Evolutionary conservation across 2,888 invertebrate genomes (phyloP), one percentile per base, ranked within the genome.

Genomic region (Timandra comae): DNA sequence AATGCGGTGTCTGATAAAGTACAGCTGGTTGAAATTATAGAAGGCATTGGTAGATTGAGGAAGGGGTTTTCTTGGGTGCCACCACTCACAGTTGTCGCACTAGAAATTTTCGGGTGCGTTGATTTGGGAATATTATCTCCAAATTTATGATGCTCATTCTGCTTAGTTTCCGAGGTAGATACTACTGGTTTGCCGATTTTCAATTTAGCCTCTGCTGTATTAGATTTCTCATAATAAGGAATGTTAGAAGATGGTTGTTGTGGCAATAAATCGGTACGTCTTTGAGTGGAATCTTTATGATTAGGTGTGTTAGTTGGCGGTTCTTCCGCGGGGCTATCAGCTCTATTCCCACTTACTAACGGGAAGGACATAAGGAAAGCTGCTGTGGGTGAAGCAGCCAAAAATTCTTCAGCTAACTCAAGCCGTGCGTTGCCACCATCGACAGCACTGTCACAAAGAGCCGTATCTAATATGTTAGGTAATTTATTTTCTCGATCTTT

Each of bases 351-450:
- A 53, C 85, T 91, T 0, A 93, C 93, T 28, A 93, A 68, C 0
- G 93, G 93, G 56, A 93, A 93, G 1, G 92, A 91, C 78, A 91
- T 87, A 7, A 93, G 75, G 61, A 93, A 93, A 1, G 93, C 93
- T 7, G 93, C 93, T 2, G 93, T 93, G 3, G 93, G 93, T 1
- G 93, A 93, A 30, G 86, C 82, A 32, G 86, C 86, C 45, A 85
- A 52, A 53, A 85, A 79, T 40, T 85, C 85, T 59, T 85, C 85
- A 2, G 85, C 89, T 46, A 89, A 69, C 59, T 89, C 89, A 46
- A 89, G 77, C 13, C 88, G 77, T 28, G 87, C 88, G 49, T 88
- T 87, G 9, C 88, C 88, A 26, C 82, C 87, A 44, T 85, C 82
- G 1, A 77, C 80, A 30, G 64, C 66, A 48, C 66, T 71, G 42